phyloP scores from a whole-genome alignment of 2,888 invertebrate species.

The Rutpela maculata region DNA sequence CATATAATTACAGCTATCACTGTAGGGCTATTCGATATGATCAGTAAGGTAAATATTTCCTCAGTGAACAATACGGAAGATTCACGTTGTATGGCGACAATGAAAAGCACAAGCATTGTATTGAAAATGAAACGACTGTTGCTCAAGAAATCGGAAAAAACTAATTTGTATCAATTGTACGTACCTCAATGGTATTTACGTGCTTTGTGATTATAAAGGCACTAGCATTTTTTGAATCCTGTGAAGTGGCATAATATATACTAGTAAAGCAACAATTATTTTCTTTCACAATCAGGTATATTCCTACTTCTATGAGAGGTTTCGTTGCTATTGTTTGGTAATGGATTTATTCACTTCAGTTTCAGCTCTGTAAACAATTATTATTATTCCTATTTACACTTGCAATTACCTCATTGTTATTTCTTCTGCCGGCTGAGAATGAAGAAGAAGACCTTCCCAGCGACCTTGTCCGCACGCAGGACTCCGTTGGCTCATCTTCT shows the following conservation, averaged over 20 bases:
- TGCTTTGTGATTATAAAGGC: not conserved
- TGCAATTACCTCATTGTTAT: conserved; percentile 23
- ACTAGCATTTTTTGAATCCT: not conserved
- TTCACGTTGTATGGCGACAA: too few relatives aligned
- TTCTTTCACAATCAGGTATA: not conserved
- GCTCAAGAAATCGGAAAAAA: too few relatives aligned
- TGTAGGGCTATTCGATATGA: too few relatives aligned
- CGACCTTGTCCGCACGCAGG: conserved; percentile 38
- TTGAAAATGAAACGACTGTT: too few relatives aligned
- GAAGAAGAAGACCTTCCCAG: conserved; percentile 33
- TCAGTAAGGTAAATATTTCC: too few relatives aligned
- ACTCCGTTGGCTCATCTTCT: conserved; percentile 38
- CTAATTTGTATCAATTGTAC: too few relatives aligned
- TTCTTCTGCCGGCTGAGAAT: conserved; percentile 33
- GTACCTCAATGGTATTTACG: not conserved
- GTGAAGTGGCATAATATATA: not conserved
- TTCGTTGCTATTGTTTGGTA: conserved; percentile 19
- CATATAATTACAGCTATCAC: too few relatives aligned
- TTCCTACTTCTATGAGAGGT: conserved; percentile 1
- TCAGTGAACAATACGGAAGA: too few relatives aligned
- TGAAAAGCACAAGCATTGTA: too few relatives aligned
- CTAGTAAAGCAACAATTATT: not conserved
- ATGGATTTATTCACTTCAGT: conserved; percentile 12
- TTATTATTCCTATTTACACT: conserved; percentile 35
- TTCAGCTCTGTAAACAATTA: conserved; percentile 33